Evolutionary conservation across 2,113 vertebrate genomes (phyloP), one percentile per base, ranked within the genome.

Genomic region (Rhinolophus sinicus): DNA sequence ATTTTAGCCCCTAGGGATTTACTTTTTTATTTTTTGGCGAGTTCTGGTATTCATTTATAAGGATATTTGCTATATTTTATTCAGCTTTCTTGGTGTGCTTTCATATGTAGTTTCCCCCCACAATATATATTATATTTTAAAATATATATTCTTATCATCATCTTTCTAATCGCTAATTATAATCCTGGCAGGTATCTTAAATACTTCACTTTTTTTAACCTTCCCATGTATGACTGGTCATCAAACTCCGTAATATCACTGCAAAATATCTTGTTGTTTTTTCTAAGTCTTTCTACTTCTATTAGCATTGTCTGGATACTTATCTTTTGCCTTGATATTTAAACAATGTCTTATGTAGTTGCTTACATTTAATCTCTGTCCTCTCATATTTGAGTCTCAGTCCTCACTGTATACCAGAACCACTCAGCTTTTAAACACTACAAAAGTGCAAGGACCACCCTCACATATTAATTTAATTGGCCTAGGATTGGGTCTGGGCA

Each of bases 401-500:
- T 70, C 11, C 52, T 91, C 72, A 88, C 6, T 85, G 18, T 40
- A 94, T 1, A 65, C 52, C 3, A 96, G 35, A 92, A 88, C 54
- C 60, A 93, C 18, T 44, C 38, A 93, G 7, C 21, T 95, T 95
- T 81, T 26, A 90, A 80, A 92, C 80, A 88, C 14, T 84, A 93
- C 8, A 44, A 70, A 35, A 10, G 44, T 58, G 52, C 26, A 87
- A 44, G 75, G 35, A 33, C 26, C 14, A 75, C 15, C 12, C n/a
- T 26, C 10, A 81, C 35, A 58, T 58, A 93, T 19, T 65, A 40
- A 67, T 65, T 72, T 87, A 88, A 67, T 11, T 84, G 19, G 47
- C 40, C 26, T 73, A 78, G 8, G 40, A 2, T 69, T 47, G 40
- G 40, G 33, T 19, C 6, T 90, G 14, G 60, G 44, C 33, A 35